Evolutionary conservation across 2,888 invertebrate species (phyloP).

Genomic region (Gastracanthus pulcherrimus): DNA sequence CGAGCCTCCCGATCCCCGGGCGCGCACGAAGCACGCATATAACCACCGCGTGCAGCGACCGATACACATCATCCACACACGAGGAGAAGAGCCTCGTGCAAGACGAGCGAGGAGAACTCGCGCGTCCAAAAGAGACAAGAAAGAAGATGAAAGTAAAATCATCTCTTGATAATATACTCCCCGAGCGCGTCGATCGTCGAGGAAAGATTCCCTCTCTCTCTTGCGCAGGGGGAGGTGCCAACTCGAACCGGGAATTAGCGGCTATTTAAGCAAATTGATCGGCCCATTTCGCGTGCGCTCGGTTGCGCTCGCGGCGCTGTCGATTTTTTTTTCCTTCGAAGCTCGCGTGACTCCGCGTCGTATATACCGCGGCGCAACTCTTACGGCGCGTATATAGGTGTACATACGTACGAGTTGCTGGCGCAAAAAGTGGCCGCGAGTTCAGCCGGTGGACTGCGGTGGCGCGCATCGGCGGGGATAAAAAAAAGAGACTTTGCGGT

Average conservation of each 20-base stretch:
- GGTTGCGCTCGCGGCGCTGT: constrained; percentile 59
- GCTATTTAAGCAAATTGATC: constrained; percentile 75
- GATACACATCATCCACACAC: not conserved
- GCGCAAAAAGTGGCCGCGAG: too few species aligned
- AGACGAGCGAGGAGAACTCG: not conserved
- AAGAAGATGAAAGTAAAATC: constrained; percentile 47
- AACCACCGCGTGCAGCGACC: not conserved
- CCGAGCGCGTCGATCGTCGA: too few species aligned
- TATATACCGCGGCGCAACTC: too few species aligned
- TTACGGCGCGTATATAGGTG: too few species aligned
- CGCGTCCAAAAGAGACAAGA: not conserved
- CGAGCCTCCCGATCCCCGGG: constrained; percentile 66
- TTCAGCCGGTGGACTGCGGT: too few species aligned
- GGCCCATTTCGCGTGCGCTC: constrained; percentile 66
- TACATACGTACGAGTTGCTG: too few species aligned
- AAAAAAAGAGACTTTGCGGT: too few species aligned
- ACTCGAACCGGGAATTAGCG: constrained; percentile 71
- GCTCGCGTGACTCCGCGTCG: constrained; percentile 26
- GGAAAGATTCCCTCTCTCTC: too few species aligned
- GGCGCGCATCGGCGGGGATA: too few species aligned
- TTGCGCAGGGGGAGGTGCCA: constrained; percentile 66
- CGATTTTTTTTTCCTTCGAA: too few species aligned
- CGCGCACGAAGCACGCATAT: not conserved
- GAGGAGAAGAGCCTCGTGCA: not conserved
- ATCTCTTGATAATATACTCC: constrained; percentile 70